These are phyloP conservation scores for Drosophila grimshawi DNA, from an alignment of 1,140 invertebrate species.

Conservation along the genomic window DNA sequence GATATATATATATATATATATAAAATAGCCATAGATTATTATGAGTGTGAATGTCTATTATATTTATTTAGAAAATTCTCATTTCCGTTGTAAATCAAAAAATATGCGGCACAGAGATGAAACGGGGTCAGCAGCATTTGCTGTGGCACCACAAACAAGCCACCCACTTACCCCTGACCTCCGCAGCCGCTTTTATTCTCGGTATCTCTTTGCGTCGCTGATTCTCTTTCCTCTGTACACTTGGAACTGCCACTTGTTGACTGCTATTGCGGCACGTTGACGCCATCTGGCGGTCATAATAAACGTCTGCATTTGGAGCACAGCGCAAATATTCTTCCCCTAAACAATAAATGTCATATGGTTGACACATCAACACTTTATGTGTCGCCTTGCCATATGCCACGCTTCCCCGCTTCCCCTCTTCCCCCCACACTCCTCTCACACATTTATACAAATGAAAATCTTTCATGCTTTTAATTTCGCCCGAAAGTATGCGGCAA, in stretches of 20 bases:
- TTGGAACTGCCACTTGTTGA: constrained; percentile 58
- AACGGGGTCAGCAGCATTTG: background rate
- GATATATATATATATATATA: constrained; percentile 44
- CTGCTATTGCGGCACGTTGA: constrained; percentile 33
- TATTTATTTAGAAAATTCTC: background rate
- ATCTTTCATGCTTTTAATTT: constrained; percentile 81
- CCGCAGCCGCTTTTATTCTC: background rate
- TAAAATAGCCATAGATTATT: constrained; percentile 64
- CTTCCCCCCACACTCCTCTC: background rate
- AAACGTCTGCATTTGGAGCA: constrained; percentile 40
- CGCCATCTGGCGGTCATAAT: constrained; percentile 72
- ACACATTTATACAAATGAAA: constrained; percentile 56
- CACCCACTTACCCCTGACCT: background rate
- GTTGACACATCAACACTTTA: constrained; percentile 80
- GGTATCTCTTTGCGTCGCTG: no score
- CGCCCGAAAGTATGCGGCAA: constrained; percentile 62
- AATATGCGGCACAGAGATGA: constrained; percentile 1
- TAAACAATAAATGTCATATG: constrained; percentile 82
- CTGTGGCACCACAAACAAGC: background rate
- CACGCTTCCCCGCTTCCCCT: constrained; percentile 16
- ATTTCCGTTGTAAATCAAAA: constrained; percentile 24
- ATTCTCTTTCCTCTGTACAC: background rate
- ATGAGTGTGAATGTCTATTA: constrained; percentile 27
- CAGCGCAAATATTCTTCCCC: constrained; percentile 17
- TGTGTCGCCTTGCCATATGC: constrained; percentile 54